Evolutionary conservation across 2,113 vertebrate species (phyloP).

Genomic region (Sprattus sprattus): DNA sequence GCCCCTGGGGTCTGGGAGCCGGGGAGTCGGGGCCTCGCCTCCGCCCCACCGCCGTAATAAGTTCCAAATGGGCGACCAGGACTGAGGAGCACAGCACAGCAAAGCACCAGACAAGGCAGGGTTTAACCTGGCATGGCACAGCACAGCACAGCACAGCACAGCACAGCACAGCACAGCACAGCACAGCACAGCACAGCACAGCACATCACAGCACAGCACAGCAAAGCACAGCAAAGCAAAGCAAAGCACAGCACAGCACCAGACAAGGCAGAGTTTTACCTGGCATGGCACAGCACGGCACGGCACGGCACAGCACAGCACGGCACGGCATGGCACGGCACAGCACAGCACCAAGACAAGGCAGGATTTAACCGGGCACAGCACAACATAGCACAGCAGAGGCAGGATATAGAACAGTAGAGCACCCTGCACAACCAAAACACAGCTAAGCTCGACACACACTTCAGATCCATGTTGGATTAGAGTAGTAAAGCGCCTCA

Average conservation of each 20-base stretch:
- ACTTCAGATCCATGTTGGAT: background rate
- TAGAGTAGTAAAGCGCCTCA: background rate
- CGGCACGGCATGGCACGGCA: background rate
- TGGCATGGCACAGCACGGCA: too few relatives aligned
- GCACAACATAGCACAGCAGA: background rate
- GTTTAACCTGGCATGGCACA: background rate
- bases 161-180: background rate
- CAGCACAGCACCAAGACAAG: too few relatives aligned
- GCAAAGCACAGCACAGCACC: too few relatives aligned
- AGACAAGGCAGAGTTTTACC: too few relatives aligned
- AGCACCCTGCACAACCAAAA: background rate
- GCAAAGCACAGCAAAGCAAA: too few relatives aligned
- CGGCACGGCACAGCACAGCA: too few relatives aligned
- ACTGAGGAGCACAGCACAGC: background rate
- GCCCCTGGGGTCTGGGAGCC: constrained; percentile 57
- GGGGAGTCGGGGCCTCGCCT: constrained; percentile 47
- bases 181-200: background rate
- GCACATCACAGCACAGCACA: background rate
- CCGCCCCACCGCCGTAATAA: constrained; percentile 67
- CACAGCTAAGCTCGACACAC: background rate
- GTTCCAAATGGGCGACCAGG: constrained; percentile 68
- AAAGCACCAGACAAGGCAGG: background rate
- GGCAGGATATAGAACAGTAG: background rate
- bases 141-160: background rate
- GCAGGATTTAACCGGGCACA: too few relatives aligned